Evolutionary conservation across 1,140 invertebrate species (phyloP).

Genomic region (Drosophila mauritiana): DNA sequence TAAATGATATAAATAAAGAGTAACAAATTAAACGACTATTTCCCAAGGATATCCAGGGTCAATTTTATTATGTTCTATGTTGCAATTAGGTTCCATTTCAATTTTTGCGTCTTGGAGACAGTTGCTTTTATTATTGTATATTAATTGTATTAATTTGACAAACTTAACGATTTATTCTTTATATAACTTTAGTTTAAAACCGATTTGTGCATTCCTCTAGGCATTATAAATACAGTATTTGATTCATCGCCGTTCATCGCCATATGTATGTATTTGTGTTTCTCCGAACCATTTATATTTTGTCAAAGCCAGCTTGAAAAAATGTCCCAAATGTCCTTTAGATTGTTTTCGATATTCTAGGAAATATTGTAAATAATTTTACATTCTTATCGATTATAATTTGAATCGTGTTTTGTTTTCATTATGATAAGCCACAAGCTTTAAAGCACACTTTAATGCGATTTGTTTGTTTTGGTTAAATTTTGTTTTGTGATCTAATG

Average conservation of each 20-base stretch:
- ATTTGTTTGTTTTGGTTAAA: slow-evolving; percentile 35
- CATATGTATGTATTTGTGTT: slow-evolving; percentile 23
- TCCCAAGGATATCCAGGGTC: slow-evolving; percentile 5
- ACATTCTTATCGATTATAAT: slow-evolving; percentile 51
- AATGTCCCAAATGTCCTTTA: slow-evolving; percentile 52
- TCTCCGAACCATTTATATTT: slow-evolving; percentile 38
- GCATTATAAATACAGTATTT: slow-evolving; percentile 53
- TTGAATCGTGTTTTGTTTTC: slow-evolving; percentile 48
- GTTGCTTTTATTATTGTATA: slow-evolving; percentile 50
- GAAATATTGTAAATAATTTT: slow-evolving; percentile 56
- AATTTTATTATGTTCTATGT: slow-evolving; percentile 28
- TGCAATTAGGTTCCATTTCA: slow-evolving; percentile 39
- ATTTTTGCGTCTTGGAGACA: slow-evolving; percentile 61
- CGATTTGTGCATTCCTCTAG: slow-evolving; percentile 75
- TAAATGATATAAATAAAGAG: slow-evolving; percentile 32
- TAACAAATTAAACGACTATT: background rate
- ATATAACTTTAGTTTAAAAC: slow-evolving; percentile 72
- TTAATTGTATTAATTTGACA: slow-evolving; percentile 56
- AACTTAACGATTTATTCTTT: slow-evolving; percentile 68
- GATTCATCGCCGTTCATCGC: slow-evolving; percentile 27
- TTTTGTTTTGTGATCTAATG: slow-evolving; percentile 31
- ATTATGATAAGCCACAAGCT: slow-evolving; percentile 74
- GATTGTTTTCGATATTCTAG: slow-evolving; percentile 38
- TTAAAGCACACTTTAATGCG: slow-evolving; percentile 75
- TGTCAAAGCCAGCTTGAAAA: slow-evolving; percentile 76